These are phyloP conservation scores for Dysmachus trigonus DNA, from an alignment of 2,888 invertebrate species.

Conservation along the genomic window DNA sequence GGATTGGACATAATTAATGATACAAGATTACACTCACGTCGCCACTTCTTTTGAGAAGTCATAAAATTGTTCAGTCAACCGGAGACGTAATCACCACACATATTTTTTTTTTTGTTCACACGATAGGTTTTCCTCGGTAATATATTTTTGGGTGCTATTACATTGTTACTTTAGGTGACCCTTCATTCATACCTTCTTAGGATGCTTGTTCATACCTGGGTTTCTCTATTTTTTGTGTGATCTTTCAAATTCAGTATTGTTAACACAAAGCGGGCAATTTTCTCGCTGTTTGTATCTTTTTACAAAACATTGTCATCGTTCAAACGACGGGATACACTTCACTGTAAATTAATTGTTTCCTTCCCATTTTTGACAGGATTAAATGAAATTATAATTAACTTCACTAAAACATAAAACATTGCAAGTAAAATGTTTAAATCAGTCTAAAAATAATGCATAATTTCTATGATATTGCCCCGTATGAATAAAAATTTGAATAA, in stretches of 20 bases:
- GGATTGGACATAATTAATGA: conserved; percentile 42
- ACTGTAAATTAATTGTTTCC: neutral
- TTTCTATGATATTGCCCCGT: too few relatives aligned
- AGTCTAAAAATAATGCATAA: too few relatives aligned
- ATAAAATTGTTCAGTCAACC: conserved; percentile 9
- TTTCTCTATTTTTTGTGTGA: neutral
- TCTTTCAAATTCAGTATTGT: neutral
- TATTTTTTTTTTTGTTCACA: neutral
- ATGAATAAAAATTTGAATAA: too few relatives aligned
- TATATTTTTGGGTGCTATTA: neutral
- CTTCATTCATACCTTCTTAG: neutral
- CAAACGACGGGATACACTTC: neutral
- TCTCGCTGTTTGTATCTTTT: neutral
- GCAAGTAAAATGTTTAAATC: too few relatives aligned
- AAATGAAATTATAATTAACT: neutral
- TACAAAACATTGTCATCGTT: neutral
- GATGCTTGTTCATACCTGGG: neutral
- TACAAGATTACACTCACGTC: conserved; percentile 25
- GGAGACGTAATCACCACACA: conserved; percentile 1
- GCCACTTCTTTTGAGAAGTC: conserved; percentile 30
- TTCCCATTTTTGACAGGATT: neutral
- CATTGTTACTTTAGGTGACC: neutral
- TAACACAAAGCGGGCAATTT: neutral
- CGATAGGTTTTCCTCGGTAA: neutral
- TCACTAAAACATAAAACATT: neutral